Evolutionary conservation across 2,888 invertebrate species (phyloP), one percentile per base, ranked within the genome.

Genomic region (Leptodirus hochenwartii): DNA sequence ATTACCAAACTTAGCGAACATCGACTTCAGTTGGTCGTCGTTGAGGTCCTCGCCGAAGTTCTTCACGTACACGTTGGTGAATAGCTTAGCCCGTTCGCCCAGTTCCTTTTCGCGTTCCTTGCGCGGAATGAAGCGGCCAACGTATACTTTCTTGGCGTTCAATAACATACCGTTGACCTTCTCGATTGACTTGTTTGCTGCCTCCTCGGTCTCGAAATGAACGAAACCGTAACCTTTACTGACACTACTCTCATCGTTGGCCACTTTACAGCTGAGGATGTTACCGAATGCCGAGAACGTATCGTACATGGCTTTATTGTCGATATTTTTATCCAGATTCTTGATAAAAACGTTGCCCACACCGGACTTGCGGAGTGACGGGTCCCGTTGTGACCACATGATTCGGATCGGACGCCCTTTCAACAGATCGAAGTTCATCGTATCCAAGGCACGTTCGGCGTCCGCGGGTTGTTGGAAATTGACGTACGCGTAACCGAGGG

Each of bases 301-400:
- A 59, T 98, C 96, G 58, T 90, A 96, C 75, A 98, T 87, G 36
- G 95, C 91, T 61, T 98, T 98, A 64, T 96, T 96, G 61, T 98
- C 96, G 56, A 98, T 98, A 40, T 76, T 77, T 59, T 90, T 95
- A 57, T 98, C 93, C 58, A 98, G 62, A 57, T 98, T 98, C 62
- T 98, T 99, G 49, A 98, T 98, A 61, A 98, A 99, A 38, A 98
- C 93, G 62, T 99, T 99, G 37, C 96, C 96, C 41, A 96, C 91
- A 34, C 98, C 98, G 39, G 96, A 96, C 59, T 93, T 91, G 46
- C 98, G 77, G 38, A 96, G 69, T 17, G 93, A 93, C 25, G 96
- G 96, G 64, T 98, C 98, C 49, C 98, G 76, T 61, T 98, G 96
- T 38, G 96, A 95, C 98, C 98, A 98, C 98, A 99, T 98, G 51